These are phyloP conservation scores for Sinopyrophorus schimmeli DNA, from an alignment of 2,888 invertebrate genomes.

Conservation along the genomic window DNA sequence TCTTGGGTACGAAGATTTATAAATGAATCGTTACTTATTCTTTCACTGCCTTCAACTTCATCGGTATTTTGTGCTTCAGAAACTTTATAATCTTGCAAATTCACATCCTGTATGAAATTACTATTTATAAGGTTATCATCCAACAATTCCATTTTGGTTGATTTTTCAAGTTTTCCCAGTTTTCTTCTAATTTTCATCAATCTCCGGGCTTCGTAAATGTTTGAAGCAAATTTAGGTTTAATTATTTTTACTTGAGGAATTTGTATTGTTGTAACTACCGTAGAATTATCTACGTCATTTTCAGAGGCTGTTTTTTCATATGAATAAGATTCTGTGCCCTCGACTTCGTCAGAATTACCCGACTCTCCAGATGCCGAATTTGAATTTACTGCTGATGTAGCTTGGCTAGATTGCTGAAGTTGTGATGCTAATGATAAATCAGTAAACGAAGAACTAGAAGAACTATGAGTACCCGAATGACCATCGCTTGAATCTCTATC, in stretches of 20 bases:
- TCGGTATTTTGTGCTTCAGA: not conserved
- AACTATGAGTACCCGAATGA: constrained; percentile 54
- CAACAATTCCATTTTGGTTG: constrained; percentile 37
- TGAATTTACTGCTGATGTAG: constrained; percentile 36
- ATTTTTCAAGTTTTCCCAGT: constrained; percentile 64
- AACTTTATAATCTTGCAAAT: too few species aligned
- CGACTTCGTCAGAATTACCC: constrained; percentile 45
- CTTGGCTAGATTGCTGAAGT: constrained; percentile 39
- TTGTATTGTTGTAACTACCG: constrained; percentile 2
- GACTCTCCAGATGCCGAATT: constrained; percentile 47
- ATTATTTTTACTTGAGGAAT: constrained; percentile 54
- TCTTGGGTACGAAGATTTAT: too few species aligned
- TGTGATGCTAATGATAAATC: constrained; percentile 34
- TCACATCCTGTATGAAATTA: too few species aligned
- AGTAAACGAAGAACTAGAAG: constrained; percentile 54
- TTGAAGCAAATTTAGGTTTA: constrained; percentile 71
- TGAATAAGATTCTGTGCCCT: not conserved
- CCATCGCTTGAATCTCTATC: constrained; percentile 82
- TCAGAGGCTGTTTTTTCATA: constrained; percentile 18
- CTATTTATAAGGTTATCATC: not conserved
- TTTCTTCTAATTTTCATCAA: constrained; percentile 69
- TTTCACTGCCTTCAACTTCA: too few species aligned
- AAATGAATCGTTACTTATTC: too few species aligned
- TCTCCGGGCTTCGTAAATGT: constrained; percentile 67
- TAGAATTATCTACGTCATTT: constrained; percentile 1